Evolutionary conservation across 2,113 vertebrate genomes (phyloP), one percentile per base, ranked within the genome.

Genomic region (Cygnus buccinator): DNA sequence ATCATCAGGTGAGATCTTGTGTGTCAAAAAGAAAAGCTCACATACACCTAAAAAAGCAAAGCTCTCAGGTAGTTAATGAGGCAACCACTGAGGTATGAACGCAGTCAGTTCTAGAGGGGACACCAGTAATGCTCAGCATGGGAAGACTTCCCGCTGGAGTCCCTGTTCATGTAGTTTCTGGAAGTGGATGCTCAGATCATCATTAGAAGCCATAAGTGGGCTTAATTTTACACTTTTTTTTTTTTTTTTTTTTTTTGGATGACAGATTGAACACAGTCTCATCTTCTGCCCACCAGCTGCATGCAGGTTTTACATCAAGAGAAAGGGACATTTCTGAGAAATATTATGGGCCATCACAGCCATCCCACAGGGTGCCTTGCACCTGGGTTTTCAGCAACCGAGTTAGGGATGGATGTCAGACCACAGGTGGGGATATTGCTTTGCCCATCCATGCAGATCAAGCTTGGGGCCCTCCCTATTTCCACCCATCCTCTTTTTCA

Each of bases 1-100:
- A 9, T 61, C 14, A 18, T 78, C 8, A 0, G 15, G 26, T n/a
- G 12, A 46, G 57, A 72, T n/a, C 18, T 31, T 39, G 4, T 0
- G 0, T 25, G 21, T 55, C 31, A 65, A 44, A 18, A 48, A 74
- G 44, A 13, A 65, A 62, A 84, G 44, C 35, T 84, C 41, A 37
- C 44, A 44, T 35, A 6, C 8, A 20, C 33, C 48, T 52, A 29
- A 71, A 5, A 11, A 26, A 52, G n/a, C 46, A 37, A 37, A 50
- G 48, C 26, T 54, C 26, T 54, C 35, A 8, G 6, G 17, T 54
- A 21, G 26, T 16, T 41, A 52, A 31, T 2, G 8, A 58, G 77
- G 20, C 11, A 91, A 21, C 37, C 33, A 22, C 19, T 2, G 1
- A 5, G 33, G 4, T 79, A 21, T 3, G 1, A 87, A 84, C 84